Conservation (phyloP, 2,888 invertebrate species). For the Phasia obesa region DNA sequence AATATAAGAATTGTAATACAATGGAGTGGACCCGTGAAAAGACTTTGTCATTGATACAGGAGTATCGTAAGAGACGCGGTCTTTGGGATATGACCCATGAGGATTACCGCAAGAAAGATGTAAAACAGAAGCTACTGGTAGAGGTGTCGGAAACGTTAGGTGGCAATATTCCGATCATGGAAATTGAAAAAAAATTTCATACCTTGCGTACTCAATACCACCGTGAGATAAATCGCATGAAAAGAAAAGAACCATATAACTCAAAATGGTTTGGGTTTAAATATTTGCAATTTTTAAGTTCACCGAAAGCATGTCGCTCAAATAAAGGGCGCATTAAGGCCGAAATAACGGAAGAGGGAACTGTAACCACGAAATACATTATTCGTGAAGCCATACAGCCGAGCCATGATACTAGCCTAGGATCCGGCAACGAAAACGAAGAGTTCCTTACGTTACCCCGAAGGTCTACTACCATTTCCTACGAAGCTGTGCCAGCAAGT, state of each 20-base stretch:
- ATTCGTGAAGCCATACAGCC: constrained; percentile 75
- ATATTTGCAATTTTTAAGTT: constrained; percentile 85
- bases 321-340: constrained; percentile 79
- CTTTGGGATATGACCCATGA: constrained; percentile 83
- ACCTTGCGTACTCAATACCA: constrained; percentile 86
- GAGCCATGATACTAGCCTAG: constrained; percentile 72
- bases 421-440: constrained; percentile 72
- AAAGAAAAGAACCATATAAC: constrained; percentile 84
- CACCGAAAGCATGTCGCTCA: constrained; percentile 83
- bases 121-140: constrained; percentile 79
- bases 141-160: constrained; percentile 79
- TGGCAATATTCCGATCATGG: constrained; percentile 81
- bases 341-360: constrained; percentile 78
- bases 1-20: background rate
- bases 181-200: constrained; percentile 85
- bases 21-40: constrained; percentile 83
- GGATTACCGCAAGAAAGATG: constrained; percentile 82
- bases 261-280: constrained; percentile 85
- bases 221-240: constrained; percentile 84
- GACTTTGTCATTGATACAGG: constrained; percentile 80
- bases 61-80: constrained; percentile 81
- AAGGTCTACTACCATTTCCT: constrained; percentile 43
- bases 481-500: constrained; percentile 54
- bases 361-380: constrained; percentile 77
- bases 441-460: constrained; percentile 56